phyloP scores from a whole-genome alignment of 2,888 invertebrate species.

The Ypsolopha scabrella region DNA sequence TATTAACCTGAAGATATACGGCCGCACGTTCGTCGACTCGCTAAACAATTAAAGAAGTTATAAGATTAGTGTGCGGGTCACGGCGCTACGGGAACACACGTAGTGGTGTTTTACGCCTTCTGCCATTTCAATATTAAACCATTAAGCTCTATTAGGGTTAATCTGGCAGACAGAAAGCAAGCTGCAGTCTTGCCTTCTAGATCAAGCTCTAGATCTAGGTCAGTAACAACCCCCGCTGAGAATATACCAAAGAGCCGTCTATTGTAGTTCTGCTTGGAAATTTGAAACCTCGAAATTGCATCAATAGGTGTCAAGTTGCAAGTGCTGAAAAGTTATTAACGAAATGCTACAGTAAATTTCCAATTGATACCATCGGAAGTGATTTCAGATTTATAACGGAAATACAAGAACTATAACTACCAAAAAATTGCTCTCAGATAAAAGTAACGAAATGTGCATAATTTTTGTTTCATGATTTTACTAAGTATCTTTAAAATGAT shows the following conservation, averaged over 20 bases:
- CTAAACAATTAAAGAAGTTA: too few species aligned
- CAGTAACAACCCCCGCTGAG: conserved; percentile 55
- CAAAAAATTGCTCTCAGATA: too few species aligned
- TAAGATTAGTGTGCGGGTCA: too few species aligned
- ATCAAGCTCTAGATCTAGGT: conserved; percentile 43
- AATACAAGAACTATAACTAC: too few species aligned
- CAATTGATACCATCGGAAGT: neutral
- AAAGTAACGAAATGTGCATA: too few species aligned
- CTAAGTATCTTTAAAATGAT: too few species aligned
- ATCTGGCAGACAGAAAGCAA: conserved; percentile 38
- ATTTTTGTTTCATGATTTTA: too few species aligned
- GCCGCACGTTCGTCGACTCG: too few species aligned
- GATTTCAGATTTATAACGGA: neutral
- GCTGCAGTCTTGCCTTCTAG: conserved; percentile 28
- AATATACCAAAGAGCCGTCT: conserved; percentile 40
- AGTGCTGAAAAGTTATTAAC: neutral
- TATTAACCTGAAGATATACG: too few species aligned
- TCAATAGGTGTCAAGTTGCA: too few species aligned
- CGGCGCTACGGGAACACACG: too few species aligned
- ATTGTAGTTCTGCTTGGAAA: neutral
- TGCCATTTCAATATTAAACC: conserved; percentile 22
- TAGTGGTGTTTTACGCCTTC: too few species aligned
- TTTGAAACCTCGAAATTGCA: neutral
- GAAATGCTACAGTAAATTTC: neutral
- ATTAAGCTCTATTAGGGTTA: conserved; percentile 54